phyloP scores from a whole-genome alignment of 2,797 vertebrate genomes.

The Tragopan temminckii region DNA sequence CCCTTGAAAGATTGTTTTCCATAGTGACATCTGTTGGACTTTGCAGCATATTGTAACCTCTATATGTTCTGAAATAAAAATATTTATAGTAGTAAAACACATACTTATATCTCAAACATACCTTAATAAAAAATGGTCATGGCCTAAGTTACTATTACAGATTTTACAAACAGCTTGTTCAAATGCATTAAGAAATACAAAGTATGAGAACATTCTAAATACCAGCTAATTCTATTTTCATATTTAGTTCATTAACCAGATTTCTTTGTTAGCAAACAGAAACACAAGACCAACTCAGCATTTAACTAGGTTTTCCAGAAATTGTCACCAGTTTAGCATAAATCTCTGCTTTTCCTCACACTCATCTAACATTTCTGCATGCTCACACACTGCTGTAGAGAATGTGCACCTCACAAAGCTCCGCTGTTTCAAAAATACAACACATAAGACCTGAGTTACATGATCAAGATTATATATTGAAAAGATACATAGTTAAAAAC shows the following conservation, averaged over 20 bases:
- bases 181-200: background rate
- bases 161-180: background rate
- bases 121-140: background rate
- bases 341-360: background rate
- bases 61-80: slow-evolving; percentile 87
- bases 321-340: background rate
- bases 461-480: fast-evolving
- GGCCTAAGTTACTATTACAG: background rate
- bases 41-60: slow-evolving; percentile 91
- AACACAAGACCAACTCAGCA: background rate
- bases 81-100: background rate
- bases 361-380: background rate
- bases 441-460: background rate
- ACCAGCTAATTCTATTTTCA: background rate
- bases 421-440: background rate
- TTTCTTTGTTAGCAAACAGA: background rate
- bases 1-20: slow-evolving; percentile 96
- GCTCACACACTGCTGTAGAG: background rate
- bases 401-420: background rate
- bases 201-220: background rate
- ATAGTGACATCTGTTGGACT: slow-evolving; percentile 89
- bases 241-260: background rate
- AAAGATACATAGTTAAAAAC: background rate
- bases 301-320: background rate
- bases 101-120: background rate